Conservation (phyloP, 2,797 vertebrate genomes). For the Poecilia velifera region DNA sequence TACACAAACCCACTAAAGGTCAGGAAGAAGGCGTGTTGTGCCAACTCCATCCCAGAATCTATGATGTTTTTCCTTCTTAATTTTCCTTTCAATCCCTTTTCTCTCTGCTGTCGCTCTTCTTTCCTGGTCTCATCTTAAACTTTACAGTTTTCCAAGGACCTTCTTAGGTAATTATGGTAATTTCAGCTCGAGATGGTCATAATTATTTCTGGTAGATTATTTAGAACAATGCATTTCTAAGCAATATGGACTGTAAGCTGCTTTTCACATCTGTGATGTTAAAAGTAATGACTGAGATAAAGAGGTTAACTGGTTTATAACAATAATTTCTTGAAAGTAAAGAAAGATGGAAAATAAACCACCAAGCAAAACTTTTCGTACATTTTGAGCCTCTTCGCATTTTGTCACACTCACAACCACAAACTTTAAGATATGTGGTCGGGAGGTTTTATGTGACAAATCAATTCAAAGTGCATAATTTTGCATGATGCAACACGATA, state of each 20-base stretch:
- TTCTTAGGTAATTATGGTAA: background rate
- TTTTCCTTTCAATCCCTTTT: conserved; percentile 14
- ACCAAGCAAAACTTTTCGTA: background rate
- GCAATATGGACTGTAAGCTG: background rate
- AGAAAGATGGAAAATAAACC: background rate
- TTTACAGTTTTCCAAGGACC: background rate
- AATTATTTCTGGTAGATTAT: background rate
- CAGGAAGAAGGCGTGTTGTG: conserved; percentile 60
- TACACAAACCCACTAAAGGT: conserved; percentile 78
- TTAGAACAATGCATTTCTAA: background rate
- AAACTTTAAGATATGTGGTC: background rate
- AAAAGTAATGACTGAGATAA: background rate
- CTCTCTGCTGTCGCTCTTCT: conserved; percentile 10
- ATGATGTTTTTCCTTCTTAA: conserved; percentile 29
- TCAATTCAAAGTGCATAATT: background rate
- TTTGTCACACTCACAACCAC: background rate
- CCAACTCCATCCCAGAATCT: conserved; percentile 67
- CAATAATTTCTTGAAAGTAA: background rate
- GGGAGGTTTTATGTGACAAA: background rate
- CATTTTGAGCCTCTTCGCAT: background rate
- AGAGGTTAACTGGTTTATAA: background rate
- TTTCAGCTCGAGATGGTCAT: background rate
- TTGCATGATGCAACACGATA: no score
- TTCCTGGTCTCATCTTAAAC: conserved; percentile 1
- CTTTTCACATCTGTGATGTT: background rate